These are phyloP conservation scores for Tragelaphus strepsiceros DNA, from an alignment of 2,113 vertebrate species.

Conservation along the genomic window DNA sequence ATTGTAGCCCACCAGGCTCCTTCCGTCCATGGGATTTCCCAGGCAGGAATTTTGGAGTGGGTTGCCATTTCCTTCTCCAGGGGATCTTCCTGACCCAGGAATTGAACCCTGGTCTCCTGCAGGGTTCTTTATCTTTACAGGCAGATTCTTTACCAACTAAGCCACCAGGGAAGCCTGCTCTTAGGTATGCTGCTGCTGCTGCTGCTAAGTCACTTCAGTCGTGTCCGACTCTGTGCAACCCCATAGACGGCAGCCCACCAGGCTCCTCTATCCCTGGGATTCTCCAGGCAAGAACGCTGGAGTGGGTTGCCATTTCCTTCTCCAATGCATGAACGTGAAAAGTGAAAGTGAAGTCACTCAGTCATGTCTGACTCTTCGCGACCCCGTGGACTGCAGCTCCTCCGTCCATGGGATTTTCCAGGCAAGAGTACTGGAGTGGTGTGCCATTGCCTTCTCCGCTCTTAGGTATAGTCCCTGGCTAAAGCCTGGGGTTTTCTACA, in stretches of 20 bases:
- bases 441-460: neutral
- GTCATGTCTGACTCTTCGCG: accelerated
- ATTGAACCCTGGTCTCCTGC: neutral
- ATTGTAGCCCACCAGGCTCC: neutral
- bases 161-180: neutral
- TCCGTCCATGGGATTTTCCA: too few relatives aligned
- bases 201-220: accelerated
- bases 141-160: neutral
- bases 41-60: neutral
- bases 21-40: neutral
- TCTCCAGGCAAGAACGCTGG: too few relatives aligned
- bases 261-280: too few relatives aligned
- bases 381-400: too few relatives aligned
- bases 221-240: accelerated
- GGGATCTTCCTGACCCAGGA: neutral
- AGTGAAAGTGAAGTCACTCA: too few relatives aligned
- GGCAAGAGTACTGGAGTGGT: too few relatives aligned
- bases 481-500: neutral
- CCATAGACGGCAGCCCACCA: too few relatives aligned
- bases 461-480: neutral
- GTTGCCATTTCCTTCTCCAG: neutral
- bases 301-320: too few relatives aligned
- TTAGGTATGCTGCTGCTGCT: neutral
- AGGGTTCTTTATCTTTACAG: neutral
- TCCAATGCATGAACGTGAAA: too few relatives aligned